phyloP scores from a whole-genome alignment of 1,140 invertebrate species.

The Coelopa frigida region DNA sequence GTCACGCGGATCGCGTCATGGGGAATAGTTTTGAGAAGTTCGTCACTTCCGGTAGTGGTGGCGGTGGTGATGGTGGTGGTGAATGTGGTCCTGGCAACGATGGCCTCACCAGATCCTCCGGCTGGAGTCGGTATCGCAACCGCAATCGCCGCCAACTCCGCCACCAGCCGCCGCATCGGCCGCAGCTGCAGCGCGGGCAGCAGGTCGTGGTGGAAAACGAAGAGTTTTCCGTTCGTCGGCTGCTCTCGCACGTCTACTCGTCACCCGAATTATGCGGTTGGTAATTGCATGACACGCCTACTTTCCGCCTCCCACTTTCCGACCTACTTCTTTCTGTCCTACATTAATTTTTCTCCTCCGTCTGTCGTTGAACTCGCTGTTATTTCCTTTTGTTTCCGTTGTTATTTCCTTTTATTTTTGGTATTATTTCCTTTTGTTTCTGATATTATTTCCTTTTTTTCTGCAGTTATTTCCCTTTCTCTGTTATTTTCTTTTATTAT shows the following conservation, averaged over 20 bases:
- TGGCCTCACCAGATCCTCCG: too few species aligned
- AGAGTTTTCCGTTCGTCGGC: too few species aligned
- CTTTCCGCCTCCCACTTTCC: neutral
- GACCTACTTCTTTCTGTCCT: too few species aligned
- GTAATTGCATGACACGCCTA: neutral
- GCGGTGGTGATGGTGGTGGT: neutral
- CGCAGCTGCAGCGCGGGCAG: constrained; percentile 8
- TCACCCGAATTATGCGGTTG: too few species aligned
- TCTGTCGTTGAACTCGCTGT: too few species aligned
- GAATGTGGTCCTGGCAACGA: too few species aligned
- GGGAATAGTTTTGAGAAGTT: constrained; percentile 17
- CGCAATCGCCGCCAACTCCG: neutral
- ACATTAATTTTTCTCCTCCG: too few species aligned
- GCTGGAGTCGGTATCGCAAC: constrained; percentile 7
- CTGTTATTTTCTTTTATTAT: constrained; percentile 3
- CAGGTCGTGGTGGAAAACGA: constrained; percentile 4
- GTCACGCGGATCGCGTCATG: constrained; percentile 7
- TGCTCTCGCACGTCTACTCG: too few species aligned
- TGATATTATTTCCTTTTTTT: neutral
- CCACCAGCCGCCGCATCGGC: constrained; percentile 4
- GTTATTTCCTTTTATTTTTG: neutral
- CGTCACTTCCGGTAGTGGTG: neutral
- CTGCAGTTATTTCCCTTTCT: constrained; percentile 3
- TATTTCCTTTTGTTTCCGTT: too few species aligned
- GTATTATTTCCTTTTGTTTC: neutral